Evolutionary conservation across 2,797 vertebrate genomes (phyloP), one percentile per base, ranked within the genome.

Genomic region (Enteromius fasciolatus): DNA sequence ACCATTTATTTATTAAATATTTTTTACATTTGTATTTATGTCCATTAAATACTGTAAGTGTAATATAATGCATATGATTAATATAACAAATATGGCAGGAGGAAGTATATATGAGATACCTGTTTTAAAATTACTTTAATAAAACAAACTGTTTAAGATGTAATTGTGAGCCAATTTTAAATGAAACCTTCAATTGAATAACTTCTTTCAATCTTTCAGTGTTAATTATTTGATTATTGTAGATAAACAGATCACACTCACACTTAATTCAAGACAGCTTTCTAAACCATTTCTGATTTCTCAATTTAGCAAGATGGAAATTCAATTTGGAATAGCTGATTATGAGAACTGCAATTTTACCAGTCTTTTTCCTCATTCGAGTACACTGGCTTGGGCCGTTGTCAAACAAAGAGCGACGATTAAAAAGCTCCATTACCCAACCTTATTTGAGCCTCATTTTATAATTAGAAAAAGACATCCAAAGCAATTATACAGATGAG

Each of bases 401-500:
- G 84, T 81, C 81, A 72, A 69, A 82, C 78, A 87, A 88, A 87
- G 85, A 87, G 81, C 70, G 77, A 15, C 48, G 87, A 90, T 83
- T 86, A 88, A 91, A 90, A 87, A 89, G 89, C 88, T 91, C 90
- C 91, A 92, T 92, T 92, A 91, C 88, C 90, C 89, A 83, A 87
- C 86, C 89, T 90, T 91, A 92, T 92, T 92, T 90, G 82, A 92
- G 86, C 89, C 90, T 90, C 90, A 91, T 92, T 93, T 86, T 91
- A 92, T 92, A 92, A 93, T 93, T 91, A 92, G 87, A 90, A 90
- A 90, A 92, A 91, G 89, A 92, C 90, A 91, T 91, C 89, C 89
- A 86, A 87, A 89, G 87, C 91, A 91, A 91, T 91, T 90, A 90
- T 84, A 80, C 85, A 85, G 86, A 90, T 52, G 78, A 87, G 86